These are phyloP conservation scores for Agrilus mali DNA, from an alignment of 2,888 invertebrate genomes.

Conservation along the genomic window DNA sequence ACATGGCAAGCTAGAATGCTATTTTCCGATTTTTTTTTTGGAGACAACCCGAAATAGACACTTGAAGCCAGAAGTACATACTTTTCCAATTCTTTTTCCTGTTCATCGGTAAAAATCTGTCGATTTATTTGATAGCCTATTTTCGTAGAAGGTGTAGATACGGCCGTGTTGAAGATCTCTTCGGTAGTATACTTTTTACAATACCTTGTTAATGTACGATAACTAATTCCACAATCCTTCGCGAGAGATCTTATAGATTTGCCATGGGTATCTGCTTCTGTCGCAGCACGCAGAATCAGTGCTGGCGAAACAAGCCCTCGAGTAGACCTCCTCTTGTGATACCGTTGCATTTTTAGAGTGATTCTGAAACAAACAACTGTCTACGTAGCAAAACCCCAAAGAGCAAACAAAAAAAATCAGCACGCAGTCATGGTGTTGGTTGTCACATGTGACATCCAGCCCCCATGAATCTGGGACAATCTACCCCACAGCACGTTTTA, in stretches of 20 bases:
- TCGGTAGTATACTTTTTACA: constrained; percentile 3
- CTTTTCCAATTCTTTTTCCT: constrained; percentile 8
- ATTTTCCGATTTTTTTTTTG: constrained; percentile 15
- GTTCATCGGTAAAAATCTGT: constrained; percentile 8
- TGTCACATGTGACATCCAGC: no score
- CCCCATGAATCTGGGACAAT: no score
- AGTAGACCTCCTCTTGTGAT: no score
- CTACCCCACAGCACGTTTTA: no score
- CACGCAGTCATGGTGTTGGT: no score
- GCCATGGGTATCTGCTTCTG: constrained; percentile 1
- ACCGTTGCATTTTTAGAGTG: no score
- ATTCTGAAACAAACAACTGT: no score
- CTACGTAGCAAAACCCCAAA: no score
- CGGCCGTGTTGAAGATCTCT: background rate
- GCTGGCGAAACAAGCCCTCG: no score
- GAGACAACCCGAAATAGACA: constrained; percentile 14
- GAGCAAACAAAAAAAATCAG: no score
- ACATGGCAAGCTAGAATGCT: constrained; percentile 14
- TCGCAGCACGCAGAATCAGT: constrained; percentile 4
- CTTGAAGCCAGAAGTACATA: constrained; percentile 8
- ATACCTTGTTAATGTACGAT: constrained; percentile 7
- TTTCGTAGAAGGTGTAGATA: background rate
- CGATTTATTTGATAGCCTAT: constrained; percentile 5
- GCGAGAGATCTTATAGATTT: constrained; percentile 7
- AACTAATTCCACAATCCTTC: constrained; percentile 6